Evolutionary conservation across 1,140 invertebrate species (phyloP).

Genomic region (Caenorhabditis latens): DNA sequence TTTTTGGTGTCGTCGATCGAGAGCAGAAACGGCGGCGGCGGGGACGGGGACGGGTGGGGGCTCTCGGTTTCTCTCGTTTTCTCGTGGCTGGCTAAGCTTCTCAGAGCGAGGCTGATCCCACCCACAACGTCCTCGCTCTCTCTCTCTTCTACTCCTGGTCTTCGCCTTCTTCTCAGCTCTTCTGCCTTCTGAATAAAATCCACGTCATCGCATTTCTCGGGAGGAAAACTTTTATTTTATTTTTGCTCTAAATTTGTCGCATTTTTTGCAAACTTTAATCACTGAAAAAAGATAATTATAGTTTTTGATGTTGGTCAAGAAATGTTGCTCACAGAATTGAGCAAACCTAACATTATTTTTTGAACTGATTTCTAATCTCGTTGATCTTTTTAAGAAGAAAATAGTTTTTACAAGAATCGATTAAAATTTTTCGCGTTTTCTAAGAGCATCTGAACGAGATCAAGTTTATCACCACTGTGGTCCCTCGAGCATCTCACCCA

Average conservation of each 20-base stretch:
- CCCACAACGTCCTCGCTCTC: slow-evolving; percentile 47
- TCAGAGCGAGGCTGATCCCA: slow-evolving; percentile 49
- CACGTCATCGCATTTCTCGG: not conserved
- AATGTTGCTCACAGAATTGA: no score
- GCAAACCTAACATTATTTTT: no score
- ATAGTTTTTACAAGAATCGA: no score
- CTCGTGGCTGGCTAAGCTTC: slow-evolving; percentile 30
- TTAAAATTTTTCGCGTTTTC: no score
- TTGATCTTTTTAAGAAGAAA: no score
- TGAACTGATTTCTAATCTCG: no score
- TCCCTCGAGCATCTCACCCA: no score
- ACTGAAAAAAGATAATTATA: no score
- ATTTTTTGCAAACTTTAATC: not conserved
- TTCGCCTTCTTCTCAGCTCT: not conserved
- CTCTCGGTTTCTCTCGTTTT: not conserved
- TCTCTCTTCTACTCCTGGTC: not conserved
- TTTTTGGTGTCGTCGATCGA: slow-evolving; percentile 48
- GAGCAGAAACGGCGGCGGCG: no score
- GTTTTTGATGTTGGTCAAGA: no score
- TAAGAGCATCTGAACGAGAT: no score
- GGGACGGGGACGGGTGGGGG: not conserved
- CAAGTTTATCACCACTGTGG: no score
- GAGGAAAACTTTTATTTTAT: not conserved
- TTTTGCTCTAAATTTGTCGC: not conserved
- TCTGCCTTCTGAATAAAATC: slow-evolving; percentile 25